Percentiles rank a stretch among this genome's conserved stretches.
Conservation (phyloP, 1,140 invertebrate genomes). For the Aphidius ervi region DNA sequence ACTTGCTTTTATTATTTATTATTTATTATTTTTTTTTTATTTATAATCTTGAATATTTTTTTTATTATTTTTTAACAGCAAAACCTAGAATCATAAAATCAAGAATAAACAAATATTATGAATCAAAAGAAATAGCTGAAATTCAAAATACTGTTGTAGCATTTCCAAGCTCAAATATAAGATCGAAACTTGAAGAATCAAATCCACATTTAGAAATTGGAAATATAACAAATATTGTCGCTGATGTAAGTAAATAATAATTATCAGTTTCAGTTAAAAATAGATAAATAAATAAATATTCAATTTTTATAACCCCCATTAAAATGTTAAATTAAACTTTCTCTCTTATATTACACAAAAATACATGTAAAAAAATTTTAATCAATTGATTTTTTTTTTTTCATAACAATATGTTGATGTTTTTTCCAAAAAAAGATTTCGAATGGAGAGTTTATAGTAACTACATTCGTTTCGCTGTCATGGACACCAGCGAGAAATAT, state of each 20-base stretch:
- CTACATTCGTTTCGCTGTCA: slow-evolving; percentile 20
- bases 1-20: background rate
- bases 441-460: background rate
- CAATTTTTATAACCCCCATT: too few relatives aligned
- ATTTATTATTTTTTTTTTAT: background rate
- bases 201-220: slow-evolving; percentile 2
- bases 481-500: slow-evolving; percentile 32
- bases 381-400: too few relatives aligned
- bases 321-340: too few relatives aligned
- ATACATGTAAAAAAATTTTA: too few relatives aligned
- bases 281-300: too few relatives aligned
- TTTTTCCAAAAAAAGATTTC: slow-evolving; percentile 12
- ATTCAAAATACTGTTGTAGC: slow-evolving; percentile 48
- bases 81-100: slow-evolving; percentile 45
- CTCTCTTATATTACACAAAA: too few relatives aligned
- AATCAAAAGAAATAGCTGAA: slow-evolving; percentile 39
- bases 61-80: slow-evolving; percentile 31
- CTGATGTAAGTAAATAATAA: slow-evolving; percentile 5
- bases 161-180: slow-evolving; percentile 51
- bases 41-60: background rate
- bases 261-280: too few relatives aligned
- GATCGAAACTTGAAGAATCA: slow-evolving; percentile 45
- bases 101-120: slow-evolving; percentile 43
- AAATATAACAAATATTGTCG: slow-evolving; percentile 7
- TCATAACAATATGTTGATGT: too few relatives aligned